Evolutionary conservation across 2,888 invertebrate genomes (phyloP), one percentile per base, ranked within the genome.

Genomic region (Peribatodes rhomboidaria): DNA sequence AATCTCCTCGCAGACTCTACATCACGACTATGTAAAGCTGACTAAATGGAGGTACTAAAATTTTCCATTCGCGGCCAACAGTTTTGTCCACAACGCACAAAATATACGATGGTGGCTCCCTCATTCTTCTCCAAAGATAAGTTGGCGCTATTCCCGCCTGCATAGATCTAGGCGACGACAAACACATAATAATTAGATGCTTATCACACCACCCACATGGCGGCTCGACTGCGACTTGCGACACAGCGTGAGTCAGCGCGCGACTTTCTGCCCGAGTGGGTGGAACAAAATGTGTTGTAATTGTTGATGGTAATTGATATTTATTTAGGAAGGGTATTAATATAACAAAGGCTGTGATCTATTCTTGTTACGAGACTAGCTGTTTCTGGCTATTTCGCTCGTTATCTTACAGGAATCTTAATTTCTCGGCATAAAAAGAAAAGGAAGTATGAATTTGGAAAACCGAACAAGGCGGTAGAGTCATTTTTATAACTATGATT

Each of bases 141-240:
- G 8, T 35, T 50, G 9, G 47, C 35, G n/a, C 10, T 55, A 39
- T 35, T 44, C 13, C 18, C 27, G 22, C 18, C 14, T 22, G 47
- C 42, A 61, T 56, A 58, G 53, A 64, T 53, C 52, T 31, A 60
- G 65, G 60, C 60, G 60, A 71, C 67, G 69, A 77, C 79, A 83
- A 81, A 85, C 82, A 65, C 65, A 50, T 88, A 90, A 49, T 88
- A 90, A 92, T 92, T 90, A 90, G 90, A 90, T 89, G 83, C 79
- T 84, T 89, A 91, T 90, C 90, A 72, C 71, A 69, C 77, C 76
- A 90, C 90, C 86, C 90, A 90, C 90, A 88, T 88, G 71, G 84
- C 83, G 53, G 22, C 16, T 35, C 16, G n/a, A 16, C 54, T 3
- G 54, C 59, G 63, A 57, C 54, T 85, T 88, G 88, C 88, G 88